A percentile compares a stretch with the other conserved stretches of the same genome.
Evolutionary conservation across 35 echinoderm and acorn worm species (phyloP).

Genomic region (Lytechinus variegatus): DNA sequence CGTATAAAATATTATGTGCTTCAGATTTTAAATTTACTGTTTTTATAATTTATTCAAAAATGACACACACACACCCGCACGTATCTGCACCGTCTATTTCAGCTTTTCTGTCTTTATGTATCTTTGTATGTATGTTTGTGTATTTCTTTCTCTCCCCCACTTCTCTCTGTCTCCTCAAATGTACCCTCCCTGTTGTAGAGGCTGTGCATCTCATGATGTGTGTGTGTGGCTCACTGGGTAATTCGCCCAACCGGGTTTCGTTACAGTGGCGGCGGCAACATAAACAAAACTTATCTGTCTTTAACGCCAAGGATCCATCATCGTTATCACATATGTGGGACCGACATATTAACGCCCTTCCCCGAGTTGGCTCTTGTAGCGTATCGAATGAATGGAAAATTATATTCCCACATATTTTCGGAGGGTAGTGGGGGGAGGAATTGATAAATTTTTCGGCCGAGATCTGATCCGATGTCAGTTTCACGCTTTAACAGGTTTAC

Average conservation of each 20-base stretch:
- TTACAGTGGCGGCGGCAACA: constrained; percentile 51
- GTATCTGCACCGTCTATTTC: not conserved
- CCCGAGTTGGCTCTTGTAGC: not conserved
- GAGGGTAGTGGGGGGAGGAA: constrained; percentile 30
- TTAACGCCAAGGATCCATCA: constrained; percentile 34
- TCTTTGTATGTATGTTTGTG: not conserved
- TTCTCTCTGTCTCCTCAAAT: not conserved
- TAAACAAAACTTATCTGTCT: constrained; percentile 56
- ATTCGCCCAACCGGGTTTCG: constrained; percentile 38
- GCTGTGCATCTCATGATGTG: not conserved
- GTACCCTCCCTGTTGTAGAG: not conserved
- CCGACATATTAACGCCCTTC: constrained; percentile 42
- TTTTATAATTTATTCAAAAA: not conserved
- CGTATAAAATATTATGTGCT: not conserved
- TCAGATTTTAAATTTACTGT: not conserved
- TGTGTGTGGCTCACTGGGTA: constrained; percentile 32
- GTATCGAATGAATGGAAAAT: constrained; percentile 36
- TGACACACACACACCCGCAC: not conserved
- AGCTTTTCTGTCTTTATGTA: not conserved
- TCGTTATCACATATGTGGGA: constrained; percentile 24
- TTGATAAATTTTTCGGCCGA: constrained; percentile 22
- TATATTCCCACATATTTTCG: constrained; percentile 47
- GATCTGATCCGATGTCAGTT: not conserved
- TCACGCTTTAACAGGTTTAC: not conserved
- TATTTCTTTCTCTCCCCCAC: not conserved